These are phyloP conservation scores for Pristionchus fissidentatus DNA, from an alignment of 2,888 invertebrate species.

Conservation along the genomic window DNA sequence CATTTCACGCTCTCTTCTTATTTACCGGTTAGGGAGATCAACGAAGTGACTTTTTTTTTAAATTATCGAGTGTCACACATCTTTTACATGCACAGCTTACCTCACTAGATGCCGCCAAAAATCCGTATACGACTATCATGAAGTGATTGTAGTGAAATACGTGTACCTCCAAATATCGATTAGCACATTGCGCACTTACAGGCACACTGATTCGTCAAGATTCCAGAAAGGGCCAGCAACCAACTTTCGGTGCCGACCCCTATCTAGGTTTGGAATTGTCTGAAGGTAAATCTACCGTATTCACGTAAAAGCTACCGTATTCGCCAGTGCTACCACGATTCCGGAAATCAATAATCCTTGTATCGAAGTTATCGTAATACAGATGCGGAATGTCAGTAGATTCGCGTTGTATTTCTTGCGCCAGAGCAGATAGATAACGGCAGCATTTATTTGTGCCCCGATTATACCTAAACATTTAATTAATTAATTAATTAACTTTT, in stretches of 20 bases:
- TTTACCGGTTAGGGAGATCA: too few relatives aligned
- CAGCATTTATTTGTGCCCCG: not conserved
- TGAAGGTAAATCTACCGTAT: constrained; percentile 8
- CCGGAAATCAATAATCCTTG: constrained; percentile 19
- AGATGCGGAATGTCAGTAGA: constrained; percentile 4
- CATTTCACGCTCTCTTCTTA: too few relatives aligned
- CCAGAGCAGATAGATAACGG: not conserved
- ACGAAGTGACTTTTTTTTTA: too few relatives aligned
- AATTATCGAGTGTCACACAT: too few relatives aligned
- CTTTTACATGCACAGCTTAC: too few relatives aligned
- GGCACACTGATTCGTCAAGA: too few relatives aligned
- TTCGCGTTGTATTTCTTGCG: not conserved
- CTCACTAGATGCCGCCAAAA: not conserved
- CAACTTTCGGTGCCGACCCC: too few relatives aligned
- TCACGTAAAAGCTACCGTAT: constrained; percentile 7
- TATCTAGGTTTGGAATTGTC: too few relatives aligned
- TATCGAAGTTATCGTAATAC: constrained; percentile 9
- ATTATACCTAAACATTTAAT: not conserved
- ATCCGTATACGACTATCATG: not conserved
- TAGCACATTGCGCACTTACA: too few relatives aligned
- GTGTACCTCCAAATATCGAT: not conserved
- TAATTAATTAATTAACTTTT: not conserved
- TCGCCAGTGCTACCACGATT: not conserved
- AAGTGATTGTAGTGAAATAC: constrained; percentile 11
- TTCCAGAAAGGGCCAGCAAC: too few relatives aligned